These are phyloP conservation scores for Drosophila trapezifrons DNA, from an alignment of 1,140 invertebrate genomes.

Conservation along the genomic window DNA sequence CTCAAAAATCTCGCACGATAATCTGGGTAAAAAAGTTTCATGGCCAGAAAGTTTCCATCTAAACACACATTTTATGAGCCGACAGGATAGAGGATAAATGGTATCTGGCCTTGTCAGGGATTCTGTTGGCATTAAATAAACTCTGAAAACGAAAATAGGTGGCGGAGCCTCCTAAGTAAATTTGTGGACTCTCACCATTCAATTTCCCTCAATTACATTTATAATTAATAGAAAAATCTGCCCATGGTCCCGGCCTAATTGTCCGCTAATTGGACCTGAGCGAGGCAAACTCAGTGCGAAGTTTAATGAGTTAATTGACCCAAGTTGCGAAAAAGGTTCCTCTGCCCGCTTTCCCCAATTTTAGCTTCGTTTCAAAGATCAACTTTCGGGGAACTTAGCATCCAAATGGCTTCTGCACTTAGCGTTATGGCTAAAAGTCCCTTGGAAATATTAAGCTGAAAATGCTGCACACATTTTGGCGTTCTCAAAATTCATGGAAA, in stretches of 20 bases:
- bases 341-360: too few relatives aligned
- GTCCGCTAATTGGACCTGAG: conserved; percentile 42
- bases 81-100: conserved; percentile 5
- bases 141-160: background rate
- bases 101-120: background rate
- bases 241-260: conserved; percentile 35
- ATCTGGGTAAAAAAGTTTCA: conserved; percentile 34
- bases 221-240: conserved; percentile 48
- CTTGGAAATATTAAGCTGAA: conserved; percentile 18
- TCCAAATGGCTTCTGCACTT: conserved; percentile 39
- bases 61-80: conserved; percentile 34
- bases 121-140: background rate
- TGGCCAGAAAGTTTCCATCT: conserved; percentile 30
- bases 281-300: conserved; percentile 20
- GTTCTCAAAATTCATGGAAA: conserved; percentile 31
- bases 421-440: conserved; percentile 14
- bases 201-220: conserved; percentile 27
- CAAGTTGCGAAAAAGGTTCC: conserved; percentile 7
- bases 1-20: conserved; percentile 34
- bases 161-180: background rate
- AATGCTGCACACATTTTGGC: conserved; percentile 19
- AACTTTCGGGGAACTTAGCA: conserved; percentile 15
- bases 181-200: background rate
- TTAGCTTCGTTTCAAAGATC: conserved; percentile 6
- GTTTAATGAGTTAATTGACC: conserved; percentile 53